Conservation (phyloP, 1,140 invertebrate species). For the Meloidogyne hapla region DNA sequence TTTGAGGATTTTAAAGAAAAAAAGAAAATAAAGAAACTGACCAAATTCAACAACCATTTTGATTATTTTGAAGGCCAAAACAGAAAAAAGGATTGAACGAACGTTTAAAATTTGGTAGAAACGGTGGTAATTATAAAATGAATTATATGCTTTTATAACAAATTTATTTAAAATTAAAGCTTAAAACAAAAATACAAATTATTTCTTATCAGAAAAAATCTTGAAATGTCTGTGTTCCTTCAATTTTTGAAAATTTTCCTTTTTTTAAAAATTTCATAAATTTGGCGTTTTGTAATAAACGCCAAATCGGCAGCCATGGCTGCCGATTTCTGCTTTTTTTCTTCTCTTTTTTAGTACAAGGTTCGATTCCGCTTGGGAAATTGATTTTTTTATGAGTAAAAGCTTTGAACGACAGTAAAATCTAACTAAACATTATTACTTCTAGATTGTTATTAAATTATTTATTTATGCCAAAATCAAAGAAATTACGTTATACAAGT, state of each 20-base stretch:
- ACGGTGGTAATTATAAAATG: background rate
- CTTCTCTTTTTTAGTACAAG: background rate
- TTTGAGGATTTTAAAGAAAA: background rate
- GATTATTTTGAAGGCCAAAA: background rate
- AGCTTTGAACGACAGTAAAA: background rate
- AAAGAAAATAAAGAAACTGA: background rate
- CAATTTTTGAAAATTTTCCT: too few species aligned
- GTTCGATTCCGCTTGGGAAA: background rate
- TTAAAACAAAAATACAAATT: too few species aligned
- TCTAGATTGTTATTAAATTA: background rate
- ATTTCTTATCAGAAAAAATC: too few species aligned
- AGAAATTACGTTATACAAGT: background rate
- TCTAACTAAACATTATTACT: background rate
- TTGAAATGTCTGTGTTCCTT: too few species aligned
- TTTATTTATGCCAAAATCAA: background rate
- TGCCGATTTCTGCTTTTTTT: background rate
- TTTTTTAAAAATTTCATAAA: too few species aligned
- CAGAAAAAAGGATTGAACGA: background rate
- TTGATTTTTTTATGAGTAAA: background rate
- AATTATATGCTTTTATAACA: background rate
- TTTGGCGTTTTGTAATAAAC: too few species aligned
- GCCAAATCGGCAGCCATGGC: too few species aligned
- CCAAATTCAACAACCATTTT: background rate
- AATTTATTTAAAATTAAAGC: too few species aligned
- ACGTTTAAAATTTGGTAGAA: background rate